Base-by-base conservation (phyloP, 2,797 vertebrate species). In the Gorsachius magnificus region DNA sequence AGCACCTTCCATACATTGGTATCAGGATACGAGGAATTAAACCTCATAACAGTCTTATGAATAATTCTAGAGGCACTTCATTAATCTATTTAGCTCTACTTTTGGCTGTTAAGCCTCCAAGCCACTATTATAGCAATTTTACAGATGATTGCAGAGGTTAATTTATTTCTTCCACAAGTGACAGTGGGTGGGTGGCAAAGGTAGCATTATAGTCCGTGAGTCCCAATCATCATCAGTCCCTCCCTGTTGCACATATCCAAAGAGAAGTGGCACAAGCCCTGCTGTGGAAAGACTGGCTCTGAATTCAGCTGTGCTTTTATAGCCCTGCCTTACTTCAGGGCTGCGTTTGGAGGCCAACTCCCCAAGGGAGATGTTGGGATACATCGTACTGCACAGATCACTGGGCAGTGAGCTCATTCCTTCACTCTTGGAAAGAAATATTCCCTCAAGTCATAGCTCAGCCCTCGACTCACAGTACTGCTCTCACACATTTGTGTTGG, bases 131-230 rank as follows among this genome's bases (percentile, higher is more conserved):
- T 1, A 90, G 65, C 83, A 93, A 96, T 95, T 97, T 95, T 94
- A 86, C 91, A 96, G 93, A 86, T 84, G 87, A 96, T 48, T 94
- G 94, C 89, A 93, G 91, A 95, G 89, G 94, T 97, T 96, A 97
- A 97, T 93, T 96, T 82, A 81, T 79, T 90, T 93, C 76, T 92
- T 84, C 71, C 60, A 60, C 69, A 91, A 95, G 63, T 11, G 15
- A 89, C 61, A 75, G 90, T 79, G 79, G 69, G 89, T 91, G 81
- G 87, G 83, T 77, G 83, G 83, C 65, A 97, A 54, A 94, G 72
- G 69, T 53, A 50, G 45, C 76, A 76, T 72, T 63, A 64, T 35
- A 92, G 79, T 56, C 84, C 95, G n/a, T 1, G 5, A 78, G 69
- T 38, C 65, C 76, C 54, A 92, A 13, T 6, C 63, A 65, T 41